A percentile compares a stretch with the other conserved stretches of the same genome.
Evolutionary conservation across 2,797 vertebrate genomes (phyloP).

Genomic region (Aeoliscus strigatus): DNA sequence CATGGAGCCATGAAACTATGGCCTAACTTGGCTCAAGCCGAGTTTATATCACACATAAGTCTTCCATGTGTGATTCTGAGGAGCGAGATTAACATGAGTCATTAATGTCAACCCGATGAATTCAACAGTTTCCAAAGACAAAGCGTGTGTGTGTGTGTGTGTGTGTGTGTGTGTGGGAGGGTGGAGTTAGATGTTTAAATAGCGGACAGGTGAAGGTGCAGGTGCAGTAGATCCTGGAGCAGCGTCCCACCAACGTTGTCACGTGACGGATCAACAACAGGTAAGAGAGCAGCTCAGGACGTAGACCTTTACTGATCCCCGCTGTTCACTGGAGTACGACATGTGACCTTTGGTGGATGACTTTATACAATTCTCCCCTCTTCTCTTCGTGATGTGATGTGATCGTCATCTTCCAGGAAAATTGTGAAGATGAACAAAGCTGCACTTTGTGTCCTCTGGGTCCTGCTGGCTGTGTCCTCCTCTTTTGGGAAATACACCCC

Average conservation of each 20-base stretch:
- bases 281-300: conserved; percentile 47
- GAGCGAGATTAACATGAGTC: no score
- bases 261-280: conserved; percentile 43
- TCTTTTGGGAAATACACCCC: conserved; percentile 66
- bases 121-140: no score
- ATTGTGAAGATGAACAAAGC: conserved; percentile 78
- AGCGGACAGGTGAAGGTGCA: conserved; percentile 41
- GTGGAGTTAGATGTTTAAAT: conserved; percentile 70
- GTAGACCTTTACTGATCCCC: no score
- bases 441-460: conserved; percentile 64
- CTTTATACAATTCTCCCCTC: no score
- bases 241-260: conserved; percentile 15
- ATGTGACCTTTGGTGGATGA: no score
- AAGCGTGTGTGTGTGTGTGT: neutral
- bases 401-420: conserved; percentile 2
- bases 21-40: no score
- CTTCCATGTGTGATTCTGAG: no score
- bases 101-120: no score
- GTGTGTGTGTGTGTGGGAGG: conserved; percentile 29
- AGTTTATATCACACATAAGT: no score
- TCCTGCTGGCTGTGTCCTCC: conserved; percentile 76
- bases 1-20: no score
- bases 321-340: no score
- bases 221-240: conserved; percentile 40
- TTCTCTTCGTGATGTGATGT: no score